Evolutionary conservation across 1,140 invertebrate genomes (phyloP).

Genomic region (Trialeurodes vaporariorum): DNA sequence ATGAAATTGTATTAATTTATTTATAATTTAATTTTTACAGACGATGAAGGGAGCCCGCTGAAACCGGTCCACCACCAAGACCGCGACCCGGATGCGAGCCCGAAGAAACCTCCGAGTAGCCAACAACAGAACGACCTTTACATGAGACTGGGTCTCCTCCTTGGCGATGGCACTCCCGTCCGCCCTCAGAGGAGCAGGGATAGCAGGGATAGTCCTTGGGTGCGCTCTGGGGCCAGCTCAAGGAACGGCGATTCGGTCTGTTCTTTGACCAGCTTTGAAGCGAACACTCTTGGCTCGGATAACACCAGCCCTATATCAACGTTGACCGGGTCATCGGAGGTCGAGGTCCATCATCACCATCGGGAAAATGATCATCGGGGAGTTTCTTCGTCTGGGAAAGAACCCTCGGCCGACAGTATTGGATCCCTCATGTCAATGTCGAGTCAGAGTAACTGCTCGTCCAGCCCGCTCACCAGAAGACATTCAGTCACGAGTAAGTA

Average conservation of each 20-base stretch:
- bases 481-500: constrained; percentile 67
- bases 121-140: constrained; percentile 79
- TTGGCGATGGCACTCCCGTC: constrained; percentile 46
- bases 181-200: constrained; percentile 4
- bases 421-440: constrained; percentile 66
- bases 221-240: too few species aligned
- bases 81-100: too few species aligned
- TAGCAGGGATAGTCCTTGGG: constrained; percentile 15
- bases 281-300: constrained; percentile 46
- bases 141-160: constrained; percentile 66
- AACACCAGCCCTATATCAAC: constrained; percentile 82
- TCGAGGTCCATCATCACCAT: constrained; percentile 19
- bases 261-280: constrained; percentile 63
- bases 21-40: constrained; percentile 36
- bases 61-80: constrained; percentile 40
- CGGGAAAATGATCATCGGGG: constrained; percentile 5
- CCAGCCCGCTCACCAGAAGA: constrained; percentile 60
- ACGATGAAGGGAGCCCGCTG: constrained; percentile 54
- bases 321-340: constrained; percentile 47
- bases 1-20: not conserved
- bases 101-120: too few species aligned
- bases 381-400: constrained; percentile 32
- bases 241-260: constrained; percentile 39
- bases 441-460: constrained; percentile 61
- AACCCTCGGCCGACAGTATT: constrained; percentile 53